Base-by-base conservation (phyloP, 2,888 invertebrate genomes). In the Camponotus fellah region DNA sequence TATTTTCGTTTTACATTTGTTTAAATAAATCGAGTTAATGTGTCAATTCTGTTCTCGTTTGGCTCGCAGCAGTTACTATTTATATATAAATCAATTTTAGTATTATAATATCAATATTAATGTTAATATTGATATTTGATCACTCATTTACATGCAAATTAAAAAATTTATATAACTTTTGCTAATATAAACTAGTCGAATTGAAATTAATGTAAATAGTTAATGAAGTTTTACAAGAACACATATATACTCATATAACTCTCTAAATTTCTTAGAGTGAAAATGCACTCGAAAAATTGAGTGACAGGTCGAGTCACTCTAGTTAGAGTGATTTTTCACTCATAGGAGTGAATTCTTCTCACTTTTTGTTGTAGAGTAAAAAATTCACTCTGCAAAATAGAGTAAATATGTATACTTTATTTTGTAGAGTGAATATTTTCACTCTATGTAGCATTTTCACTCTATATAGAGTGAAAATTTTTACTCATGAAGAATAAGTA, bases 11-110 rank as follows among this genome's bases (percentile, higher is more conserved):
- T 37, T 66, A 53, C 5, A 49, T 49, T 6, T 49, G 17, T 66
- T 56, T 66, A 53, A 76, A 76, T 26, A 53, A 76, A 56, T 0
- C 6, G 26, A 49, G 37, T 21, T 37, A 64, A 76, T 76, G 8
- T 14, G 43, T 3, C 17, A 72, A 58, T 14, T 49, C 1, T 66
- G 56, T 56, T 53, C 8, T n/a, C 8, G 3, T 12, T 49, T 2
- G 10, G 0, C 2, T 62, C 34, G 6, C 14, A 46, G 21, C 32
- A 3, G n/a, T n/a, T 64, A 21, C 17, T 75, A 76, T 64, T 14
- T 14, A 64, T 49, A 53, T 40, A 2, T 37, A 17, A 17, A 65
- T 21, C 21, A 53, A 21, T 64, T 21, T 49, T n/a, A 64, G 8
- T 4, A 32, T 74, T 62, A 62, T 46, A 46, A 26, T 46, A 74